A percentile compares a stretch with the other conserved stretches of the same genome.
Evolutionary conservation across 2,888 invertebrate genomes (phyloP).

Genomic region (Hydropsyche betteni): DNA sequence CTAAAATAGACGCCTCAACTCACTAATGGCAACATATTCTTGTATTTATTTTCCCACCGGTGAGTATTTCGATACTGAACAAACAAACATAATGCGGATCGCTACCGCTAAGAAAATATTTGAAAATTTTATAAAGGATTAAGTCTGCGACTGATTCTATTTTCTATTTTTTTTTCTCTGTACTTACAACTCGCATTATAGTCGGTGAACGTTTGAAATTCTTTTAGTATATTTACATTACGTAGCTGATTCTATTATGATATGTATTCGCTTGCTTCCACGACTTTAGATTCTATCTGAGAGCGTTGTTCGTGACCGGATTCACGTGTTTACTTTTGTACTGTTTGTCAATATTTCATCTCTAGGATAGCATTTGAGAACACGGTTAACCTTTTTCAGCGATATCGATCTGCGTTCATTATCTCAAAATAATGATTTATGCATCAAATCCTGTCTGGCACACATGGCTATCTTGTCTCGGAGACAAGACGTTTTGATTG

Average conservation of each 20-base stretch:
- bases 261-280: slow-evolving; percentile 35
- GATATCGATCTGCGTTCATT: no score
- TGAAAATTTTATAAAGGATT: no score
- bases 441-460: no score
- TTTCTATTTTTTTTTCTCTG: no score
- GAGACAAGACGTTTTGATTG: no score
- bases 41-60: slow-evolving; percentile 18
- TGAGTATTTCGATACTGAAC: neutral
- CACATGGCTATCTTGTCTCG: no score
- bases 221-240: slow-evolving; percentile 30
- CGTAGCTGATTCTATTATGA: slow-evolving; percentile 28
- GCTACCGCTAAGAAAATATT: no score
- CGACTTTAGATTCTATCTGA: slow-evolving; percentile 28
- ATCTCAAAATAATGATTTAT: no score
- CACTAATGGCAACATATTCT: slow-evolving; percentile 24
- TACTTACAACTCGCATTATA: neutral
- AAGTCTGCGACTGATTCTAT: no score
- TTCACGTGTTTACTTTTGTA: slow-evolving; percentile 7
- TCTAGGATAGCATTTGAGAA: no score
- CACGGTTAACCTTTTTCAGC: no score
- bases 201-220: slow-evolving; percentile 11
- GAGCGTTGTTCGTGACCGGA: slow-evolving; percentile 35
- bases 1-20: slow-evolving; percentile 26
- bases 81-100: neutral
- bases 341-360: no score